Base-by-base conservation (phyloP, 2,888 invertebrate genomes). In the Phaedon cochleariae region DNA sequence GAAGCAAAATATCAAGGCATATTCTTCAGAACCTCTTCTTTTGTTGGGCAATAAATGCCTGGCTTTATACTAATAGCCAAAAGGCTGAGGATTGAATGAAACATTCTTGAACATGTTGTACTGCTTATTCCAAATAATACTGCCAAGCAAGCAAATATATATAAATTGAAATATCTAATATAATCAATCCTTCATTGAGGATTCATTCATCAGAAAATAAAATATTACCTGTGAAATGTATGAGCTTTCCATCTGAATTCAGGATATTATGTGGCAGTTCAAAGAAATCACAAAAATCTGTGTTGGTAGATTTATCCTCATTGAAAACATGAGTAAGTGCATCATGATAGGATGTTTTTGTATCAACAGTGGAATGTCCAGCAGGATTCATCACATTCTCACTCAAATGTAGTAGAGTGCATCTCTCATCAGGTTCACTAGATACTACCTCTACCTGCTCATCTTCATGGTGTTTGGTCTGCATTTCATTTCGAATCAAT, bases 271-370 rank as follows among this genome's bases (percentile, higher is more conserved):
- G 15, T 5, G 51, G 51, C 5, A 51, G 21, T n/a, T 51, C 51
- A 51, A 51, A 51, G n/a, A 26, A 12, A 26, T 26, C 22, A 26
- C 15, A 20, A 22, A 51, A 51, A n/a, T 51, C 51, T 12, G 51
- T 51, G 1, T 51, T 7, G 22, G 51, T 51, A 26, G 51, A 51
- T 22, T 51, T 51, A 26, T 51, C 51, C n/a, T n/a, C n/a, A n/a
- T n/a, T n/a, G n/a, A n/a, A n/a, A n/a, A n/a, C n/a, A n/a, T n/a
- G n/a, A n/a, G n/a, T n/a, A n/a, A n/a, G n/a, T n/a, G n/a, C 17
- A 18, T 7, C 2, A 15, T 46, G 46, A 46, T 46, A 46, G 45
- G 45, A 41, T 17, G 46, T 46, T 7, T 46, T 17, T 46, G 2
- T 1, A 46, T 46, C n/a, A n/a, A n/a, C n/a, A n/a, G n/a, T 41